These are phyloP conservation scores for Steromphala cineraria DNA, from an alignment of 2,888 invertebrate species.

Conservation along the genomic window DNA sequence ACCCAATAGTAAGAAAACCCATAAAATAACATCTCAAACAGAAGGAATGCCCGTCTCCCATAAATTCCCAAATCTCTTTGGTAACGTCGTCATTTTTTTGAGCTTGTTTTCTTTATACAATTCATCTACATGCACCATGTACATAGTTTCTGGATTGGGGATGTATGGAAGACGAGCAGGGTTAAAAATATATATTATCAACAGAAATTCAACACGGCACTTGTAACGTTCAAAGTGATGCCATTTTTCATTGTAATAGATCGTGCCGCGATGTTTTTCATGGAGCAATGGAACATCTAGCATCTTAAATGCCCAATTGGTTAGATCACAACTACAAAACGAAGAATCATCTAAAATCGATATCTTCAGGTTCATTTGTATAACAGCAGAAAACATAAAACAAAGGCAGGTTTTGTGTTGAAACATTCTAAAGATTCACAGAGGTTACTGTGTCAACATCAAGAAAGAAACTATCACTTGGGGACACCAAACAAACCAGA, in stretches of 20 bases:
- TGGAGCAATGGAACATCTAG: background rate
- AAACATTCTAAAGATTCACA: background rate
- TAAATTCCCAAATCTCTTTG: background rate
- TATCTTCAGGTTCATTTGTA: background rate
- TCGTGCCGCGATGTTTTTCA: background rate
- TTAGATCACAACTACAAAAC: conserved; percentile 2
- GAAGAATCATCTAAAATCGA: background rate
- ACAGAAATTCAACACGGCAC: background rate
- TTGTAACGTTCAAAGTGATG: background rate
- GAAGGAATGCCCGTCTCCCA: background rate
- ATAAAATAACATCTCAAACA: background rate
- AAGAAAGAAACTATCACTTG: background rate
- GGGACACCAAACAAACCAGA: no score
- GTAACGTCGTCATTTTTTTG: background rate
- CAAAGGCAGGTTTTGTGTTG: background rate
- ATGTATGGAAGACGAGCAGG: background rate
- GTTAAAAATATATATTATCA: background rate
- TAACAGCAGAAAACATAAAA: conserved; percentile 1
- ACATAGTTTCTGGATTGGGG: background rate
- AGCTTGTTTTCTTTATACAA: background rate
- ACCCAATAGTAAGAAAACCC: background rate
- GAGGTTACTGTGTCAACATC: background rate
- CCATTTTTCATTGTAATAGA: background rate
- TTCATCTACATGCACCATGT: background rate
- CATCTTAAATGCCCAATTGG: background rate